phyloP scores from a whole-genome alignment of 1,140 invertebrate species.

The Brachionus asplanchnoidis region DNA sequence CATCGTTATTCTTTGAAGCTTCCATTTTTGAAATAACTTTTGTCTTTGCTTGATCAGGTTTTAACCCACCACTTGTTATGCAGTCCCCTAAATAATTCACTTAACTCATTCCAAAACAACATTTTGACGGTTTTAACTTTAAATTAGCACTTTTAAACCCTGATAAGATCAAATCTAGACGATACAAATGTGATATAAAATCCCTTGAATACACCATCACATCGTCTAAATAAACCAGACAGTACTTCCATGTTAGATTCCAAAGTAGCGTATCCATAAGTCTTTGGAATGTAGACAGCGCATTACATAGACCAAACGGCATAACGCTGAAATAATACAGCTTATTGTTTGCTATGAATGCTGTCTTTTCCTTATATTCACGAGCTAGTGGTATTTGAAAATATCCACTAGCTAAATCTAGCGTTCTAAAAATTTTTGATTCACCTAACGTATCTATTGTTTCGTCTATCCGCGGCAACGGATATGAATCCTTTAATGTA shows the following conservation, averaged over 20 bases:
- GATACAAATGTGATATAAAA: background rate
- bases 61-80: constrained; percentile 43
- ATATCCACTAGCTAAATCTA: constrained; percentile 4
- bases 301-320: constrained; percentile 45
- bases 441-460: background rate
- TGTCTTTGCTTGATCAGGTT: constrained; percentile 42
- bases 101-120: constrained; percentile 1
- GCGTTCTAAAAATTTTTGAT: background rate
- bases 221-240: constrained; percentile 33
- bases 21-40: constrained; percentile 42
- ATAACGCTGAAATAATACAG: constrained; percentile 40
- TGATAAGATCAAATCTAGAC: background rate
- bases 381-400: background rate
- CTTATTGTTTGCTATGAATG: constrained; percentile 26
- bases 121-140: constrained; percentile 38
- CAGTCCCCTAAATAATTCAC: constrained; percentile 44
- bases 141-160: constrained; percentile 43
- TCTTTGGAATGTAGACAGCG: constrained; percentile 49
- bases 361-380: constrained; percentile 26
- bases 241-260: constrained; percentile 35
- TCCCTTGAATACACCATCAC: background rate
- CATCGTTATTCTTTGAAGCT: constrained; percentile 32
- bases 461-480: constrained; percentile 31
- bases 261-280: constrained; percentile 47
- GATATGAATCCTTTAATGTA: constrained; percentile 11